phyloP scores from a whole-genome alignment of 2,113 vertebrate genomes.

The Micromys minutus region DNA sequence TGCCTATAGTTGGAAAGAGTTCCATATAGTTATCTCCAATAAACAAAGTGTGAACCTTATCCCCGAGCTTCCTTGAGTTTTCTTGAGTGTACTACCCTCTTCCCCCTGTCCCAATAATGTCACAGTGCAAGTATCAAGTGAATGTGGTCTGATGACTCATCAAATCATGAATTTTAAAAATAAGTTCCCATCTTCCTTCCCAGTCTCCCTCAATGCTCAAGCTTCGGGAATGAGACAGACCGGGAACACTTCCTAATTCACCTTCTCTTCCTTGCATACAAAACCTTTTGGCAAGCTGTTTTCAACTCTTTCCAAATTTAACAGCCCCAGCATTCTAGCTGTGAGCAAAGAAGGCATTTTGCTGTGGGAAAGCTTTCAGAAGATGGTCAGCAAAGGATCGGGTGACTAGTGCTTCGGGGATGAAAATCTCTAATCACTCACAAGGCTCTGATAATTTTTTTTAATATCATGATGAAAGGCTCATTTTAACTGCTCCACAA shows the following conservation, averaged over 20 bases:
- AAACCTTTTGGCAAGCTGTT: slow-evolving; percentile 76
- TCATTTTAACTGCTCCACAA: not conserved
- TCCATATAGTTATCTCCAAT: not conserved
- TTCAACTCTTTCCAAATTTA: slow-evolving; percentile 73
- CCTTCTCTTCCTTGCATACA: slow-evolving; percentile 80
- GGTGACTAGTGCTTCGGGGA: slow-evolving; percentile 34
- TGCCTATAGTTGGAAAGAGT: not conserved
- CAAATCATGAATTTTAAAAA: slow-evolving; percentile 67
- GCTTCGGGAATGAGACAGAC: slow-evolving; percentile 71
- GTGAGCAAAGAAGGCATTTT: slow-evolving; percentile 63
- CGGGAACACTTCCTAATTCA: slow-evolving; percentile 73
- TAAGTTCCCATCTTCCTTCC: slow-evolving; percentile 59
- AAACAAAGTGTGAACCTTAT: slow-evolving; percentile 38
- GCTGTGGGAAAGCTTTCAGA: slow-evolving; percentile 71
- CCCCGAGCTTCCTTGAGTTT: not conserved
- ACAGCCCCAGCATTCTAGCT: slow-evolving; percentile 64
- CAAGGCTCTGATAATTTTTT: not conserved
- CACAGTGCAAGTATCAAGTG: slow-evolving; percentile 1
- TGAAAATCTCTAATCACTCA: slow-evolving; percentile 41
- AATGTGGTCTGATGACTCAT: slow-evolving; percentile 62
- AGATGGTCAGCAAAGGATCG: slow-evolving; percentile 65
- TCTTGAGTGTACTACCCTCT: not conserved
- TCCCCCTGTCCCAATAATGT: slow-evolving; percentile 12
- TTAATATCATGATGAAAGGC: not conserved
- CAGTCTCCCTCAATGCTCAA: slow-evolving; percentile 56